Evolutionary conservation across 2,113 vertebrate species (phyloP), one percentile per base, ranked within the genome.

Genomic region (Pterophyllum scalare): DNA sequence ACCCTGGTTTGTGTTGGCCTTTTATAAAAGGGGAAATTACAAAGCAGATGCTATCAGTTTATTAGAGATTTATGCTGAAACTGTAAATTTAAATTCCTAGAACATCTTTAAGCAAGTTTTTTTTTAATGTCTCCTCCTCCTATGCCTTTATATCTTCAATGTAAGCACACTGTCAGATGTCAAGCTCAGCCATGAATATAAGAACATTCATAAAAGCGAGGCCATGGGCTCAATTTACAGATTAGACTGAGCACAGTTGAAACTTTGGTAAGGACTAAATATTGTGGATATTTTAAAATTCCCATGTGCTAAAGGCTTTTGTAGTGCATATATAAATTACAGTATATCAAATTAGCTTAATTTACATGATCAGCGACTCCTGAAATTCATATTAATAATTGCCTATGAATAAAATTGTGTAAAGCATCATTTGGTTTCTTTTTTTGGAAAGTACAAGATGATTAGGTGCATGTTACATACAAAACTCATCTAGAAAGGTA

Each of bases 361-460:
- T 31, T 31, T 5, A 31, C 52, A 17, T 72, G 46, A 54, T 13
- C 11, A 33, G 67, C 2, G 17, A 31, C 19, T 72, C 46, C 46
- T 26, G 19, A 52, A 64, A 46, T 59, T 43, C n/a, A 38, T 52
- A 70, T 28, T 22, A 31, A n/a, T 54, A 26, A 54, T 9, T 2
- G 0, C 20, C 46, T 72, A 19, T 33, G 13, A 72, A 72, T 7
- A 72, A 72, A 72, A 54, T 20, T 72, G 6, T 31, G 17, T 31
- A 70, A 70, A 43, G 17, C 17, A 52, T 31, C 19, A 61, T 26
- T 43, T 38, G 20, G 11, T 80, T 67, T 78, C 49, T 5, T n/a
- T 56, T 78, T 61, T 22, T 26, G 87, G 59, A 82, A 88, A 87
- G 75, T 79, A 82, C 75, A 22, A 57, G 2, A 14, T 78, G 22